phyloP scores from a whole-genome alignment of 2,888 invertebrate species.

The Nomada ruficornis region DNA sequence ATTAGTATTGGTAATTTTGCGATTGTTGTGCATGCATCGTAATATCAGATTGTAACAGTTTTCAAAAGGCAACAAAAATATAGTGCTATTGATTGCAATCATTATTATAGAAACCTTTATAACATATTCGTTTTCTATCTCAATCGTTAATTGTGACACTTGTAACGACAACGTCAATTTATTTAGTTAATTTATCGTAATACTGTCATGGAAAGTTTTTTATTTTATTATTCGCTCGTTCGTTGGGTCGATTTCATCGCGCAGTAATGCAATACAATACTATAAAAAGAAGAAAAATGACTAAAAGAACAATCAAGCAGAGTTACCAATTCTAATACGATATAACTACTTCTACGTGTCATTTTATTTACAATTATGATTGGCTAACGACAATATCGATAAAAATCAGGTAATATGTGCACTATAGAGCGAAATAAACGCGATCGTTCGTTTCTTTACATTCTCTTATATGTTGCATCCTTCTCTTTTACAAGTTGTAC shows the following conservation, averaged over 20 bases:
- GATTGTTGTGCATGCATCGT: conserved; percentile 28
- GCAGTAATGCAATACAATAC: not conserved
- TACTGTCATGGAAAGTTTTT: conserved; percentile 3
- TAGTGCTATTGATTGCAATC: too few relatives aligned
- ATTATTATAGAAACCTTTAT: too few relatives aligned
- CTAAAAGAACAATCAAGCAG: conserved; percentile 54
- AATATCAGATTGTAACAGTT: not conserved
- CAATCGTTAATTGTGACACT: too few relatives aligned
- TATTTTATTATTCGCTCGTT: not conserved
- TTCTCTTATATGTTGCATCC: conserved; percentile 25
- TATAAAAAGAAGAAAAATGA: not conserved
- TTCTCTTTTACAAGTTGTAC: conserved; percentile 28
- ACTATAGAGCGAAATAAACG: conserved; percentile 52
- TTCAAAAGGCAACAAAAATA: not conserved
- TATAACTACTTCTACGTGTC: conserved; percentile 67
- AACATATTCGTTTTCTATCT: too few relatives aligned
- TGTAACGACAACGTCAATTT: too few relatives aligned
- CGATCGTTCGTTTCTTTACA: conserved; percentile 29
- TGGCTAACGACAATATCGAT: conserved; percentile 69
- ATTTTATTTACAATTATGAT: conserved; percentile 76
- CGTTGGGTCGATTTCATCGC: not conserved
- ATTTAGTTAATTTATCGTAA: not conserved
- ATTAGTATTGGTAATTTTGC: conserved; percentile 57
- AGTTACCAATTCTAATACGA: conserved; percentile 61
- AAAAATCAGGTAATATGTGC: conserved; percentile 73